Base-by-base conservation (phyloP, 1,140 invertebrate species). In the Sitophilus oryzae region DNA sequence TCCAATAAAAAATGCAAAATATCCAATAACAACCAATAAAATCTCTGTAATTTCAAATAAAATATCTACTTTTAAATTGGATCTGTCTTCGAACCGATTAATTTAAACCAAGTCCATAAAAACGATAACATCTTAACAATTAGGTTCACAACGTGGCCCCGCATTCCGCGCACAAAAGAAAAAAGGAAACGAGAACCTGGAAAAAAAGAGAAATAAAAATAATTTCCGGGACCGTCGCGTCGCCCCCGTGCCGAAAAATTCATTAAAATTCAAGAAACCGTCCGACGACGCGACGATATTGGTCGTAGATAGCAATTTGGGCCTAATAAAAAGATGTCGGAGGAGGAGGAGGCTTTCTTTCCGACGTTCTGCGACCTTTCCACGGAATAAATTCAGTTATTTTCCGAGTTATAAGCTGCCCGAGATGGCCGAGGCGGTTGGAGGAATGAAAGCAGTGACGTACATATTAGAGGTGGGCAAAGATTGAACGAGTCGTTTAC, bases 231-330 rank as follows among this genome's bases (percentile, higher is more conserved):
- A 19, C 10, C 38, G 18, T 10, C 8, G 15, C 8, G 9, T 8
- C 38, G 16, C 16, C 44, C 21, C 14, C 34, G 10, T 10, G 34
- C 10, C 30, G 6, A 35, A 46, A 46, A 30, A 25, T 46, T 46
- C 44, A 46, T 46, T 19, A 46, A 23, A 46, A 46, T 23, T 30
- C 44, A 46, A 46, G 21, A 46, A 30, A 46, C 44, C 44, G 10
- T 14, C n/a, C 21, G 44, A 46, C 44, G n/a, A n/a, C n/a, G n/a
- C n/a, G n/a, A 22, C 44, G 22, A 46, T 46, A 46, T 46, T 46
- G 44, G 44, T 46, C 44, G 44, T 46, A 46, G 44, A 46, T 46
- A 46, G 44, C 44, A 46, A 46, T 49, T 49, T 49, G 30, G 46
- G 46, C 20, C 6, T 49, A 37, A 50, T 50, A 50, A 50, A 50